Conservation (phyloP, 2,888 invertebrate genomes). For the Synergus laeviventris region DNA sequence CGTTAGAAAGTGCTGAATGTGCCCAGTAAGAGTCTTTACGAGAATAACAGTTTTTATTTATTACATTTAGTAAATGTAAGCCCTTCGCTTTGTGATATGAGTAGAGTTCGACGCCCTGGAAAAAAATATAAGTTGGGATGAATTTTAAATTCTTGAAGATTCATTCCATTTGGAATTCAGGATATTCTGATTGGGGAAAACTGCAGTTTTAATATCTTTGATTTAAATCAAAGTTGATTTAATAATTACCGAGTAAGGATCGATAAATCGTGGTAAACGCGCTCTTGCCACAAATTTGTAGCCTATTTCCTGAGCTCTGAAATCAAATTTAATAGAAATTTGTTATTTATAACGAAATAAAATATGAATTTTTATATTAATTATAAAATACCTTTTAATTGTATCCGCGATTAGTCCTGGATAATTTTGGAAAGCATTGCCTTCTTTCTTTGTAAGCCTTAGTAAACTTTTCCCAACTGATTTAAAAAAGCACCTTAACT, state of each 20-base stretch:
- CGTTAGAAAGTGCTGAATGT: conserved; percentile 80
- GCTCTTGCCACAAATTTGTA: conserved; percentile 73
- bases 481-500: conserved; percentile 83
- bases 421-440: conserved; percentile 79
- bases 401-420: conserved; percentile 84
- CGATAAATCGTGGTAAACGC: conserved; percentile 84
- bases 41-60: conserved; percentile 82
- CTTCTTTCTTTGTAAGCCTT: conserved; percentile 80
- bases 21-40: conserved; percentile 84
- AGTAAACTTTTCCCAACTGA: conserved; percentile 83
- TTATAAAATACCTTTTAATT: conserved; percentile 76
- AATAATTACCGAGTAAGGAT: conserved; percentile 79
- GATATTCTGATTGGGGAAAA: too few species aligned
- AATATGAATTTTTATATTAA: neutral
- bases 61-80: conserved; percentile 80
- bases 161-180: neutral
- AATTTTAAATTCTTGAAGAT: neutral
- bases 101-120: conserved; percentile 85
- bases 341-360: neutral
- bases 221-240: neutral
- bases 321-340: conserved; percentile 43
- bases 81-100: conserved; percentile 85
- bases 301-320: conserved; percentile 74
- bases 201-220: neutral
- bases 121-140: neutral